phyloP scores from a whole-genome alignment of 2,888 invertebrate genomes.

The Drosophila siamana region DNA sequence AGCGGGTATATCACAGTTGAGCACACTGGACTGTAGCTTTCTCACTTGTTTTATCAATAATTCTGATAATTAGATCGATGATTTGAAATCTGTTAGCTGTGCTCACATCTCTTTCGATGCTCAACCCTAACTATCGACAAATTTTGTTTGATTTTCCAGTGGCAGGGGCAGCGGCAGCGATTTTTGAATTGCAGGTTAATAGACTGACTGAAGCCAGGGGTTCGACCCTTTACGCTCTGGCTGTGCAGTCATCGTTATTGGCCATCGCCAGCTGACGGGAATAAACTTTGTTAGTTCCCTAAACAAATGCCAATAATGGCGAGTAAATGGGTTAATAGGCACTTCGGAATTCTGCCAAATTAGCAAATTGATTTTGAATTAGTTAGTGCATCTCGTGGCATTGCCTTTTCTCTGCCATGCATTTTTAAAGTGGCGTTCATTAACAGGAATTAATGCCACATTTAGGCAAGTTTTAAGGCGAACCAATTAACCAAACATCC shows the following conservation, averaged over 20 bases:
- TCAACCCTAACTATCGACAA: not conserved
- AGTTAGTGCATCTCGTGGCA: constrained; percentile 7
- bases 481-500: not conserved
- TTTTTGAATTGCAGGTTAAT: constrained; percentile 17
- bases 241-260: not conserved
- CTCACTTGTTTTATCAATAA: no score
- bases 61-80: no score
- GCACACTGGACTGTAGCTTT: no score
- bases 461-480: not conserved
- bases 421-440: not conserved
- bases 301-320: not conserved
- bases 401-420: not conserved
- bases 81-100: no score
- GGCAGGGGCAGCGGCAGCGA: no score
- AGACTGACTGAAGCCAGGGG: not conserved
- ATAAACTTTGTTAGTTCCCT: constrained; percentile 28
- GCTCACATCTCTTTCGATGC: not conserved
- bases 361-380: not conserved
- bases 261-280: constrained; percentile 16
- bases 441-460: not conserved
- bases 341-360: not conserved
- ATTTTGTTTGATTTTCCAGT: no score
- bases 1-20: no score
- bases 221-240: not conserved
- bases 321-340: not conserved